Base-by-base conservation (phyloP, 2,888 invertebrate genomes). In the Papilio demoleus region DNA sequence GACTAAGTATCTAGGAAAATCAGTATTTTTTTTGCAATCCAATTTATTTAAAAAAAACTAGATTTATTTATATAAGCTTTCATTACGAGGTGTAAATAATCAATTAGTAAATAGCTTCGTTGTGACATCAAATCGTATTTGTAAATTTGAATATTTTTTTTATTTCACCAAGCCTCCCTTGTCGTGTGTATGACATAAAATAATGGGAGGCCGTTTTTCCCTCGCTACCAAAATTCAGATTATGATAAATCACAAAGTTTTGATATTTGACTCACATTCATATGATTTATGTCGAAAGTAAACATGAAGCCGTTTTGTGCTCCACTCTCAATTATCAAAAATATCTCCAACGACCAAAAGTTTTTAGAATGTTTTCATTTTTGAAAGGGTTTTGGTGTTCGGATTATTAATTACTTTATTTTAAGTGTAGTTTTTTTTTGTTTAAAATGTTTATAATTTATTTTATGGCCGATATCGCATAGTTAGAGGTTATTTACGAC, bases 171-270 rank as follows among this genome's bases (percentile, higher is more conserved):
- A 40, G 42, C 90, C 88, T 87, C 88, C 88, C 75, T 86, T 82
- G 79, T 85, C 83, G 84, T 90, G 89, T 84, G 86, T 84, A 79
- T 90, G 91, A 92, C 91, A 82, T 85, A 88, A 88, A 92, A 89
- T 90, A 91, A 91, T 91, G 91, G 90, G 88, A 85, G 86, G 81
- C 82, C 86, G 85, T 84, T 88, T 68, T 64, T 68, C 64, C 64
- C 50, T 40, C 58, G 62, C 68, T 87, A 81, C 85, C 87, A 90
- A 90, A 88, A 88, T 89, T 82, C 85, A 85, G 87, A 90, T 90
- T 89, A 90, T 91, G 90, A 91, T 91, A 91, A 91, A 91, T 91
- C 90, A 89, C 86, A 89, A 91, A 90, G 85, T 91, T 90, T 90
- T 88, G 88, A 87, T 89, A 88, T 90, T 88, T 86, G 84, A 83